A percentile compares a stretch with the other conserved stretches of the same genome.
Conservation (phyloP, 2,888 invertebrate genomes). For the Apoda limacodes region DNA sequence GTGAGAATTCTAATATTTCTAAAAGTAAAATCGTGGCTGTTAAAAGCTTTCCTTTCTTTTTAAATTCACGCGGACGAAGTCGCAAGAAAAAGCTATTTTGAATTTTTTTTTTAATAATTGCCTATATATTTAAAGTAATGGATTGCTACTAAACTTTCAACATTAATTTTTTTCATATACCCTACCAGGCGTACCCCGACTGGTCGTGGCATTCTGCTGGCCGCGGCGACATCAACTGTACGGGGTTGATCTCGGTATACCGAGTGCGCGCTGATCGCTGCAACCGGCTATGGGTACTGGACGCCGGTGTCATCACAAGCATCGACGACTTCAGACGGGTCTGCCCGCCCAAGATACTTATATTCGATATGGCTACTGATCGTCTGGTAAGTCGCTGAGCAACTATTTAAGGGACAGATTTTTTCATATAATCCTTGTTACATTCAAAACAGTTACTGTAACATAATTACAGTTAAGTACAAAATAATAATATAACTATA, state of each 20-base stretch:
- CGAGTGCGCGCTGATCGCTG: conserved; percentile 82
- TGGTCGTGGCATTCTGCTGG: conserved; percentile 83
- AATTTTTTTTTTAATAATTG: background rate
- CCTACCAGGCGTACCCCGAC: conserved; percentile 75
- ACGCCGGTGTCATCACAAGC: conserved; percentile 80
- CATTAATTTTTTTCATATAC: conserved; percentile 5
- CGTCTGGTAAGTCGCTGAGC: conserved; percentile 73
- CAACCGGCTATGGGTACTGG: conserved; percentile 85
- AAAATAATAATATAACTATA: no score
- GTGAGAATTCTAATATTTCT: no score
- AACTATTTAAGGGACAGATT: no score
- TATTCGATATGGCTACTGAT: conserved; percentile 82
- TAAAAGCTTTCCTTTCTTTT: no score
- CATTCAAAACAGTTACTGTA: no score
- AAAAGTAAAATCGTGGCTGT: no score
- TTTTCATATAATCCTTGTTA: no score
- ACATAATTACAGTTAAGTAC: no score
- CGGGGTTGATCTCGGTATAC: conserved; percentile 83
- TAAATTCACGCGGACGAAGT: no score
- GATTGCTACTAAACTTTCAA: conserved; percentile 7
- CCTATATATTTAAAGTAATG: conserved; percentile 1
- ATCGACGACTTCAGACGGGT: conserved; percentile 73
- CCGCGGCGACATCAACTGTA: conserved; percentile 78
- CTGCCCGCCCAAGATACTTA: conserved; percentile 85
- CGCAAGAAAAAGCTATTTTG: no score